Evolutionary conservation across 2,113 vertebrate genomes (phyloP).

Genomic region (Uropsilus gracilis): DNA sequence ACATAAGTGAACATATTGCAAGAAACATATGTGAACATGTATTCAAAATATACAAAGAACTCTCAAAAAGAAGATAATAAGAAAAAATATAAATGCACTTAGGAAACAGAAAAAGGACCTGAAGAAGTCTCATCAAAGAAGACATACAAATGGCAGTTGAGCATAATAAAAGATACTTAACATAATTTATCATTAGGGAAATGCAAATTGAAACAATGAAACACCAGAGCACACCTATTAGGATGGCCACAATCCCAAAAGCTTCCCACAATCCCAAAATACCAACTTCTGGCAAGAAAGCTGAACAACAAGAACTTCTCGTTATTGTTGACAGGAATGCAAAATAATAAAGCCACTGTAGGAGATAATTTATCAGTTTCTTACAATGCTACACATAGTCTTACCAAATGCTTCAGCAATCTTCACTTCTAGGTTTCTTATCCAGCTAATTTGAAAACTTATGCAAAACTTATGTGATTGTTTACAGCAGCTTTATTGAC

Average conservation of each 20-base stretch:
- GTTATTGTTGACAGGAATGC: background rate
- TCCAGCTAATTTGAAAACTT: background rate
- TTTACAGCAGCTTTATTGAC: background rate
- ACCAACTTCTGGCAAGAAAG: background rate
- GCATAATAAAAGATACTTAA: conserved; percentile 7
- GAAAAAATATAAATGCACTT: conserved; percentile 1
- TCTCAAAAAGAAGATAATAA: background rate
- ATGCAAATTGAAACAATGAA: background rate
- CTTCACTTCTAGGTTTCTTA: background rate
- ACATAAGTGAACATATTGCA: conserved; percentile 49
- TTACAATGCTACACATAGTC: background rate
- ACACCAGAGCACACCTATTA: background rate
- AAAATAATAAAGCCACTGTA: background rate
- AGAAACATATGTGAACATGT: background rate
- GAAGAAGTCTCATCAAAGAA: background rate
- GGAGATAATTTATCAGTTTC: background rate
- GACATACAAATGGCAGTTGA: background rate
- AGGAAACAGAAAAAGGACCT: background rate
- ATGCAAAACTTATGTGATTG: background rate
- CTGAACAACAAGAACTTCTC: background rate
- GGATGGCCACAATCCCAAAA: background rate
- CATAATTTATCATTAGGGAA: background rate
- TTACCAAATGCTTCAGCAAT: background rate
- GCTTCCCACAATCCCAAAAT: too few relatives aligned
- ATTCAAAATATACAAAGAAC: conserved; percentile 15